Base-by-base conservation (phyloP, 1,140 invertebrate species). In the Drosophila sp. region DNA sequence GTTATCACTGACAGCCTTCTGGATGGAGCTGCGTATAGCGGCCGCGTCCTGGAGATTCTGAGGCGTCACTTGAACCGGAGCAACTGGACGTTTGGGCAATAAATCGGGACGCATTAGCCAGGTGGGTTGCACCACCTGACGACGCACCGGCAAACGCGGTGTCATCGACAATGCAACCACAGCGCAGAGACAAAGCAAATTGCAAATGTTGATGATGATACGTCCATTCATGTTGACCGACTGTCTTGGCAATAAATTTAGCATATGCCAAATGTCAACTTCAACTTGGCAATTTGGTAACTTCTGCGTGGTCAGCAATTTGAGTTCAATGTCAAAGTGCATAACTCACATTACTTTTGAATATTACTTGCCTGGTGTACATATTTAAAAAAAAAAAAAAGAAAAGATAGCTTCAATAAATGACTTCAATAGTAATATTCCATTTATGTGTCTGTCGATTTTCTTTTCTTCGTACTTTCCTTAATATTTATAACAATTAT, bases 61-160 rank as follows among this genome's bases (percentile, higher is more conserved):
- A 4, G 40, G 61, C 3, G 74, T 86, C 0, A 90, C 75, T 8
- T 25, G 48, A n/a, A 89, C 86, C 8, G 48, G 32, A 36, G 34
- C 2, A 2, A 45, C 53, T 2, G 69, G 64, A 0, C 32, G 6
- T 2, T 4, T 21, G 8, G 58, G 45, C 21, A 18, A 7, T 18
- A 11, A 0, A 0, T 9, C 38, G 3, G 81, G 65, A 21, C 43
- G 76, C 58, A 58, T 64, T 0, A 89, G 38, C 75, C 81, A 86
- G 6, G 50, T 63, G 4, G 86, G 84, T 6, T 77, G 63, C 14
- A 89, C 76, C 29, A 89, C 78, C 51, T 89, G 86, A 2, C 82
- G 78, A 16, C 72, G 78, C 8, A 25, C n/a, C n/a, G 4, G 1
- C 21, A 4, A 21, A 13, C 1, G 8, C 38, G 21, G 13, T 41